Conservation (phyloP, 2,113 vertebrate genomes). For the Nothobranchius kuhntae region DNA sequence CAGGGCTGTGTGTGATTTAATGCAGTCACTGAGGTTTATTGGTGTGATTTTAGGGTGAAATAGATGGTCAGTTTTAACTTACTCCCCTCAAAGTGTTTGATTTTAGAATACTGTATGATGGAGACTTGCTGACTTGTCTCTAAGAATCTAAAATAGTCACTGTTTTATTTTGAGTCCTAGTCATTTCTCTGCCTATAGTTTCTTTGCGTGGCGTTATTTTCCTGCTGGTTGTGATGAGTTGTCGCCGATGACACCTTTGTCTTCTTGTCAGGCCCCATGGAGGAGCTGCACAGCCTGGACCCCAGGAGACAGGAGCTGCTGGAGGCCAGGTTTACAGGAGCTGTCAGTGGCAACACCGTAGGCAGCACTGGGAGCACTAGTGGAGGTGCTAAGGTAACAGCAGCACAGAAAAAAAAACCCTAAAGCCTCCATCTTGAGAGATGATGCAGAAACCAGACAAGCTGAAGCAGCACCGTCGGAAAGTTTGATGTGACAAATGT, state of each 20-base stretch:
- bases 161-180: background rate
- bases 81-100: no score
- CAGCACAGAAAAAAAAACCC: slow-evolving; percentile 4
- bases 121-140: no score
- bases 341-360: slow-evolving; percentile 92
- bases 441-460: background rate
- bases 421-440: slow-evolving; percentile 8
- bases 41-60: background rate
- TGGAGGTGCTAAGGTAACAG: slow-evolving; percentile 91
- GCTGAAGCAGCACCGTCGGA: background rate
- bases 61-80: background rate
- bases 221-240: background rate
- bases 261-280: slow-evolving; percentile 88
- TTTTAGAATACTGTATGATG: no score
- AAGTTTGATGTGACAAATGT: background rate
- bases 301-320: slow-evolving; percentile 97
- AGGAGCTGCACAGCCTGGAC: slow-evolving; percentile 99
- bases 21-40: background rate
- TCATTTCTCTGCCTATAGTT: background rate
- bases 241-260: background rate
- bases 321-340: slow-evolving; percentile 97
- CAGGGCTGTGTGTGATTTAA: slow-evolving; percentile 1
- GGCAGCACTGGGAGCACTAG: slow-evolving; percentile 97
- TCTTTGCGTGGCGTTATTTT: background rate
- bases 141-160: no score